Percentiles rank a stretch among this genome's conserved stretches.
Evolutionary conservation across 2,888 invertebrate genomes (phyloP).

Genomic region (Atethmia centrago): DNA sequence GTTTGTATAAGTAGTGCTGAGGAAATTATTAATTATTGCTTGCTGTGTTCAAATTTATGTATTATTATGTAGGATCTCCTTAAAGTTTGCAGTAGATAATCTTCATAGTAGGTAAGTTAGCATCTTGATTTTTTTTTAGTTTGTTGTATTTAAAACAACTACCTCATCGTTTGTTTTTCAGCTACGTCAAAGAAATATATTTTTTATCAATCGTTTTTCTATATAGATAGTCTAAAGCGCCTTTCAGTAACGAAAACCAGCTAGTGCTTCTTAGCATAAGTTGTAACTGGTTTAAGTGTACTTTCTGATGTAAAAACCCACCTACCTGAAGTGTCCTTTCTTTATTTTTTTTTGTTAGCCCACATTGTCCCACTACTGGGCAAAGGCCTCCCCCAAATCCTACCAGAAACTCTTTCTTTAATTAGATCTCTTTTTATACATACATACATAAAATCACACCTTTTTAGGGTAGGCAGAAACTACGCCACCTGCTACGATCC

Average conservation of each 20-base stretch:
- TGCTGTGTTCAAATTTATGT: conserved; percentile 57
- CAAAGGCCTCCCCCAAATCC: too few relatives aligned
- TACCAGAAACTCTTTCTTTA: too few relatives aligned
- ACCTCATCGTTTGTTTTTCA: too few relatives aligned
- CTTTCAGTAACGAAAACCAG: neutral
- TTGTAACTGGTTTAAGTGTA: neutral
- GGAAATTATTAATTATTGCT: conserved; percentile 71
- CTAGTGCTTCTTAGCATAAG: neutral
- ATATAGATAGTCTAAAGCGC: neutral
- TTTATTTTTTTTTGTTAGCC: too few relatives aligned
- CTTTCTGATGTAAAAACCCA: neutral
- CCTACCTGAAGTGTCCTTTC: neutral
- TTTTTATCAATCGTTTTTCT: neutral
- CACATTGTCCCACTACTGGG: too few relatives aligned
- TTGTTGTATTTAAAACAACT: neutral
- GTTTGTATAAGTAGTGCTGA: conserved; percentile 68
- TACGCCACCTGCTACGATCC: too few relatives aligned
- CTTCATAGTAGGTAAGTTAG: neutral
- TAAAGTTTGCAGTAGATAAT: conserved; percentile 1
- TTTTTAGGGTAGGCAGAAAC: neutral
- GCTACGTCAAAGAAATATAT: too few relatives aligned
- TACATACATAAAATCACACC: neutral
- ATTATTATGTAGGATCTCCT: conserved; percentile 20
- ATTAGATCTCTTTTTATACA: too few relatives aligned
- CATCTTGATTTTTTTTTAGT: neutral